Base-by-base conservation (phyloP, 2,113 vertebrate species). In the Tragelaphus buxtoni region DNA sequence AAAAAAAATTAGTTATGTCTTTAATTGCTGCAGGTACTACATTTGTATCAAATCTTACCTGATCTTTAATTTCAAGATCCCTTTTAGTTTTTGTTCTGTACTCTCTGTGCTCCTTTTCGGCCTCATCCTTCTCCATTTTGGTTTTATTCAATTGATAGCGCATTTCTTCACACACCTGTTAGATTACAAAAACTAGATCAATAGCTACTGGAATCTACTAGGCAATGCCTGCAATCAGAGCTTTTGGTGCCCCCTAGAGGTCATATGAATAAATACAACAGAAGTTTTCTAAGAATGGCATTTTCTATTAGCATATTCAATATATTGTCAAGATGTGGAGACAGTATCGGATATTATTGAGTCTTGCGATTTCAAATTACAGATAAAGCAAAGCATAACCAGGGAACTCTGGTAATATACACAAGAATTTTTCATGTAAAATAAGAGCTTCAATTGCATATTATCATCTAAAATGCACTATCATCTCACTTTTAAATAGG, bases 161-260 rank as follows among this genome's bases (percentile, higher is more conserved):
- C 97, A 99, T 99, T 98, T 99, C 99, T 97, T 98, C 99, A 98
- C 99, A 99, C 97, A 99, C 98, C 99, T 99, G 98, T 98, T 98
- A 98, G 98, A 99, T 97, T 97, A 96, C 60, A 98, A 89, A 98
- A 97, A 98, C 93, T 97, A 96, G 56, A 99, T 88, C 81, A 97
- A 89, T 96, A 98, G 97, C 96, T 97, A 95, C 76, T 97, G 90
- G 96, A 96, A 94, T 55, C 86, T 11, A 95, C 65, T 69, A 92
- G 81, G 80, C 84, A 12, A 26, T 35, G 60, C 58, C 97, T 95
- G 87, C 98, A 98, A 97, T 95, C 76, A 98, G 95, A 98, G 98
- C 98, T 98, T 98, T 97, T 99, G 98, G 98, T 99, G 99, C 98
- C 99, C 98, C 96, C 99, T 99, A 98, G 97, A 98, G 99, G 98